phyloP scores from a whole-genome alignment of 2,797 vertebrate genomes.

The Petrocephalus sullivani region DNA sequence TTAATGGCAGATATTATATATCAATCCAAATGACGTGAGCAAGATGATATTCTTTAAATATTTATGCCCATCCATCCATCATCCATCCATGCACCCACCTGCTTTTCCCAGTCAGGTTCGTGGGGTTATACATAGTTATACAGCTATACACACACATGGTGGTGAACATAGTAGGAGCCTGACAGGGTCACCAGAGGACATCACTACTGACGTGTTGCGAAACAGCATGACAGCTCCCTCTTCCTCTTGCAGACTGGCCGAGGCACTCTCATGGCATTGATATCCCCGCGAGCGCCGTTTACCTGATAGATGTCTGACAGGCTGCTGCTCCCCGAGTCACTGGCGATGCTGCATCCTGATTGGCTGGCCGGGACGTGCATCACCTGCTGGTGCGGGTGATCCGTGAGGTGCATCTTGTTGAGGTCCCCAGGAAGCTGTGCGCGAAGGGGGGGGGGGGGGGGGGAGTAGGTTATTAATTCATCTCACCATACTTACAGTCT shows the following conservation, averaged over 20 bases:
- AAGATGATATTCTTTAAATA: not conserved
- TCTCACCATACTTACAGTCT: not conserved
- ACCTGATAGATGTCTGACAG: slow-evolving; percentile 97
- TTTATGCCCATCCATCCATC: not conserved
- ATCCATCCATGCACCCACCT: not conserved
- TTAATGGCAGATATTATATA: not conserved
- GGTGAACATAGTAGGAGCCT: not conserved
- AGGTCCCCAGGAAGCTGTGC: slow-evolving; percentile 90
- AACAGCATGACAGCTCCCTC: not conserved
- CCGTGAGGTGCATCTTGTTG: slow-evolving; percentile 93
- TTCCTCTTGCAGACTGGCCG: not conserved
- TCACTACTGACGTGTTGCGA: not conserved
- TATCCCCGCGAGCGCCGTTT: slow-evolving; percentile 16
- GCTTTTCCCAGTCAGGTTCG: not conserved
- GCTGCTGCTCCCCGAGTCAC: slow-evolving; percentile 96
- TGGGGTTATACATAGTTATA: not conserved
- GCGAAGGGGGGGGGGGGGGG: slow-evolving; percentile 33
- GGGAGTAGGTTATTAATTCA: slow-evolving; percentile 20
- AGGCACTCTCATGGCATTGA: not conserved
- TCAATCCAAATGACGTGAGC: not conserved
- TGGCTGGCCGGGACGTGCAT: slow-evolving; percentile 88
- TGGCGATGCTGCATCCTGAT: slow-evolving; percentile 94
- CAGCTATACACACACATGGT: not conserved
- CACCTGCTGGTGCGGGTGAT: slow-evolving; percentile 83
- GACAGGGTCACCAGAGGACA: not conserved